Evolutionary conservation across 2,888 invertebrate genomes (phyloP).

Genomic region (Tethea ocularis): DNA sequence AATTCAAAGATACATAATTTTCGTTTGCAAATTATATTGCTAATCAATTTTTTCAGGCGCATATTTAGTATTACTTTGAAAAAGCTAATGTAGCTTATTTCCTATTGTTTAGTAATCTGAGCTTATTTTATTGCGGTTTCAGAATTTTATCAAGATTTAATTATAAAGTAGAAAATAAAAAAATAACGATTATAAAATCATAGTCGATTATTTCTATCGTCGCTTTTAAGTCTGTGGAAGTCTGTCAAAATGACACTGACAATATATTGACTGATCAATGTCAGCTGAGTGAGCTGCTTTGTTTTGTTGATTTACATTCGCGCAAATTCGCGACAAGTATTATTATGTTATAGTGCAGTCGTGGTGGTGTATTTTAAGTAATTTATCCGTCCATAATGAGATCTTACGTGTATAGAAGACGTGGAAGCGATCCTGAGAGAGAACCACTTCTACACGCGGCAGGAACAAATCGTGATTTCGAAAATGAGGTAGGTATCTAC

Average conservation of each 20-base stretch:
- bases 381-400: slow-evolving; percentile 56
- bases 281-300: background rate
- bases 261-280: background rate
- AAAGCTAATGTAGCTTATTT: too few relatives aligned
- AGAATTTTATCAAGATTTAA: too few relatives aligned
- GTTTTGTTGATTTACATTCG: background rate
- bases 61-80: too few relatives aligned
- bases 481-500: slow-evolving; percentile 55
- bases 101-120: too few relatives aligned
- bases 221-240: too few relatives aligned
- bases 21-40: background rate
- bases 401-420: slow-evolving; percentile 55
- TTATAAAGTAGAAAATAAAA: too few relatives aligned
- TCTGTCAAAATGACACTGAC: background rate
- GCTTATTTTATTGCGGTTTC: too few relatives aligned
- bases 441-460: slow-evolving; percentile 61
- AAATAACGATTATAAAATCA: too few relatives aligned
- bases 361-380: slow-evolving; percentile 12
- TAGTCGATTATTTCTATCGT: too few relatives aligned
- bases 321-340: background rate
- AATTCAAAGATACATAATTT: background rate
- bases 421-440: slow-evolving; percentile 52
- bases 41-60: background rate
- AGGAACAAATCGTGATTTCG: slow-evolving; percentile 37
- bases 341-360: background rate